phyloP scores from a whole-genome alignment of 2,888 invertebrate genomes.

The Mesochorus sp. region DNA sequence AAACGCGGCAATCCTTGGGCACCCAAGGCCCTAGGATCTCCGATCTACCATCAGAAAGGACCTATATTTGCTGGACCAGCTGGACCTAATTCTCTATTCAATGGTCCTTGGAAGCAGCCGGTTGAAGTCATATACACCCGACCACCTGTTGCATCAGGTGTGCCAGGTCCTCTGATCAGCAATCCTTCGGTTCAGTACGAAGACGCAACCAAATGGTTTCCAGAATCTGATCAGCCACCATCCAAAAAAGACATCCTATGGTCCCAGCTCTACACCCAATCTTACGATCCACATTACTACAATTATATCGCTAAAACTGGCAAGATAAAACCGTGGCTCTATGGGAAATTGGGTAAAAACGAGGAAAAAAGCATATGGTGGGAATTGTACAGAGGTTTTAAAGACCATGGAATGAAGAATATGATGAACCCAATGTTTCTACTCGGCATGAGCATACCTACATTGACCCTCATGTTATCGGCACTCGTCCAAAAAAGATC shows the following conservation, averaged over 20 bases:
- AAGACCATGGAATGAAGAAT: conserved; percentile 78
- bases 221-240: conserved; percentile 65
- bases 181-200: conserved; percentile 69
- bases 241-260: conserved; percentile 72
- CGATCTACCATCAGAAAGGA: conserved; percentile 64
- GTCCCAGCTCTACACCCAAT: conserved; percentile 77
- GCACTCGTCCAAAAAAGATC: conserved; percentile 77
- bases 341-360: conserved; percentile 74
- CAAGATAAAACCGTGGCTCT: conserved; percentile 76
- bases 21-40: conserved; percentile 63
- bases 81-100: not conserved
- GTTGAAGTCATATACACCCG: conserved; percentile 76
- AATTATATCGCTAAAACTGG: conserved; percentile 78
- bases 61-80: conserved; percentile 56
- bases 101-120: conserved; percentile 60
- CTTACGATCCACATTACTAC: conserved; percentile 79
- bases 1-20: conserved; percentile 41
- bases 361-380: conserved; percentile 73
- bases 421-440: conserved; percentile 78
- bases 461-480: conserved; percentile 76
- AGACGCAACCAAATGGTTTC: conserved; percentile 72
- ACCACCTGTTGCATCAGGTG: conserved; percentile 63
- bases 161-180: conserved; percentile 57
- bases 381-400: conserved; percentile 75
- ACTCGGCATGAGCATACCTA: conserved; percentile 77